phyloP scores from a whole-genome alignment of 2,113 vertebrate species.

The Leucopternis melanops region DNA sequence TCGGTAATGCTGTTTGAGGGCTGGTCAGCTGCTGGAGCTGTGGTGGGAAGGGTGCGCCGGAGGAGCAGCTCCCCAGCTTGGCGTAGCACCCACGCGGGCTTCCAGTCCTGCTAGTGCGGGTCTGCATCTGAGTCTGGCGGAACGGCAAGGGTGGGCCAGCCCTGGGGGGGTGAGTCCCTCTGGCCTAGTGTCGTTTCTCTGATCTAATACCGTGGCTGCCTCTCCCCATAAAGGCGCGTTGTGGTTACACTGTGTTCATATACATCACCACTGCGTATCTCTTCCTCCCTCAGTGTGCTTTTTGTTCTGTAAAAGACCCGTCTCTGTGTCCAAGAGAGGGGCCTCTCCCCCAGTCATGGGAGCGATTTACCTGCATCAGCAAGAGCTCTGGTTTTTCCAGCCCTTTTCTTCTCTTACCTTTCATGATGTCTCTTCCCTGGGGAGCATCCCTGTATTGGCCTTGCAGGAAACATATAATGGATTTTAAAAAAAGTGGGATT shows the following conservation, averaged over 20 bases:
- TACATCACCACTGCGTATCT: accelerated
- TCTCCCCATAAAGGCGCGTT: accelerated
- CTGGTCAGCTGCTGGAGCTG: not conserved
- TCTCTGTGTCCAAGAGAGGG: accelerated
- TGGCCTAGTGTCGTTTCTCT: not conserved
- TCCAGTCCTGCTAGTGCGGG: accelerated
- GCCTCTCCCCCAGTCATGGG: accelerated
- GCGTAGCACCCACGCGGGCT: not conserved
- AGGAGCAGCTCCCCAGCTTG: not conserved
- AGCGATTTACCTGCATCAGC: not conserved
- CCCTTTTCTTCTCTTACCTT: not conserved
- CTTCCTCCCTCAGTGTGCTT: not conserved
- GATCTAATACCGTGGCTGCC: not conserved
- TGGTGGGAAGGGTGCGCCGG: not conserved
- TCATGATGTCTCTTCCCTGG: too few relatives aligned
- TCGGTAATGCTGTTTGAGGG: not conserved
- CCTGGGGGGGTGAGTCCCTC: not conserved
- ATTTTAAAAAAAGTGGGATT: too few relatives aligned
- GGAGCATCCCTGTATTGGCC: not conserved
- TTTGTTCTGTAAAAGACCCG: not conserved
- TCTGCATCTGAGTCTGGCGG: not conserved
- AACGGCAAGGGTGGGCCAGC: not conserved
- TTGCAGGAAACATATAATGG: not conserved
- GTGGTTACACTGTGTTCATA: accelerated
- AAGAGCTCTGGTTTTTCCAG: not conserved